Conservation (phyloP, 2,113 vertebrate species). For the Osmerus eperlanus region DNA sequence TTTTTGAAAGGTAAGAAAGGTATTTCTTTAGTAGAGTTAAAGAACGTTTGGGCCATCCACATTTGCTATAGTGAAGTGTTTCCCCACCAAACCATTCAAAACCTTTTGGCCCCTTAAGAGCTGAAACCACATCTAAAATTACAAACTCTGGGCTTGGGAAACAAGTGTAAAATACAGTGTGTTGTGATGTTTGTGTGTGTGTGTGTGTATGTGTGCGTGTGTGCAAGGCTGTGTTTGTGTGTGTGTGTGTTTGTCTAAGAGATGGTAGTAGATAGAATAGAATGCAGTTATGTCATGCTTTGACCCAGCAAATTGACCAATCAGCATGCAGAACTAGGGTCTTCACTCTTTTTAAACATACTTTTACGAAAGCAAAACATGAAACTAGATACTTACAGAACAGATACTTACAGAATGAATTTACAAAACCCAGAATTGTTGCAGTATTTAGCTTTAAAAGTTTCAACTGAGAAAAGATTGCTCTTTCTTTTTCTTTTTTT, state of each 20-base stretch:
- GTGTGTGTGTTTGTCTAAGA: conserved; percentile 27
- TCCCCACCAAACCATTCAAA: too few relatives aligned
- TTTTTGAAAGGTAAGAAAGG: too few relatives aligned
- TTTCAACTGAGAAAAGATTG: conserved; percentile 30
- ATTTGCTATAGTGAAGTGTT: too few relatives aligned
- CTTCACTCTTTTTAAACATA: conserved; percentile 41
- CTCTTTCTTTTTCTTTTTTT: conserved; percentile 27
- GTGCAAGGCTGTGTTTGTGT: conserved; percentile 17
- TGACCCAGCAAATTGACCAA: conserved; percentile 39
- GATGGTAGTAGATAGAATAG: conserved; percentile 49
- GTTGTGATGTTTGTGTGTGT: conserved; percentile 22
- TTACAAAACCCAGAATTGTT: conserved; percentile 25
- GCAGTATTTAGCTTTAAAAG: conserved; percentile 54
- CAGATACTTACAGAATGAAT: conserved; percentile 20
- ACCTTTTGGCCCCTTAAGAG: too few relatives aligned
- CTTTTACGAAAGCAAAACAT: conserved; percentile 34
- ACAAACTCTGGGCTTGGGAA: too few relatives aligned
- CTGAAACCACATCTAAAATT: too few relatives aligned
- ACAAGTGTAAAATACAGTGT: not conserved
- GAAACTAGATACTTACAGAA: conserved; percentile 36
- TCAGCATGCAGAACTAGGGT: conserved; percentile 55
- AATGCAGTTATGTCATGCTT: conserved; percentile 18
- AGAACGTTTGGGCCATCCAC: too few relatives aligned
- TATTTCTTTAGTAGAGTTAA: too few relatives aligned
- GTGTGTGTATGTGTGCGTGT: conserved; percentile 29